phyloP scores from a whole-genome alignment of 2,113 vertebrate species.

The Glaucomys volans region DNA sequence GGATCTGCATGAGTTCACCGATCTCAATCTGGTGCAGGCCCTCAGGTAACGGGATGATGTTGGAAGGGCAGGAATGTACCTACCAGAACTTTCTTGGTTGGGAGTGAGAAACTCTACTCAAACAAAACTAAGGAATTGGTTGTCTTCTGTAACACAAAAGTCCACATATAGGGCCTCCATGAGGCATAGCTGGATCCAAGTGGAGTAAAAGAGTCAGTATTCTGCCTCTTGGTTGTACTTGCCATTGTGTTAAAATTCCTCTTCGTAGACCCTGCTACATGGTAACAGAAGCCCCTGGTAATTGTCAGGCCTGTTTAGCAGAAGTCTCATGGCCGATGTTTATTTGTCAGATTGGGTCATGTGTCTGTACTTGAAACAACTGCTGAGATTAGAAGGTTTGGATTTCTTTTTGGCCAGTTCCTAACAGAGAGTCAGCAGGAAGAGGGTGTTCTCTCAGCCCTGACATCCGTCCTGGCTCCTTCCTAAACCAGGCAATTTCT shows the following conservation, averaged over 20 bases:
- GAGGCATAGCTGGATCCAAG: background rate
- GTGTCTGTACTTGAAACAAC: background rate
- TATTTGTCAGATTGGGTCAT: background rate
- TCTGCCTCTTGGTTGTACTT: background rate
- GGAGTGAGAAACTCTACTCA: accelerated
- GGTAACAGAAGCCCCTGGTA: background rate
- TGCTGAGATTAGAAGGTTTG: no score
- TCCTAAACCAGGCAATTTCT: conserved; percentile 90
- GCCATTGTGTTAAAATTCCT: background rate
- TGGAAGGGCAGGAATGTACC: background rate
- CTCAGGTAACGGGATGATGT: conserved; percentile 88
- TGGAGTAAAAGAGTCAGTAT: background rate
- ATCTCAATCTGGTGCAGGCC: conserved; percentile 96
- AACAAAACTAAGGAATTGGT: background rate
- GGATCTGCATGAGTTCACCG: conserved; percentile 96
- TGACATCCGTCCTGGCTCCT: accelerated
- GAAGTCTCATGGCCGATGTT: accelerated
- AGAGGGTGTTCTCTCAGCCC: background rate
- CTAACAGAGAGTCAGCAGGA: background rate
- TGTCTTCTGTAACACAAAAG: accelerated
- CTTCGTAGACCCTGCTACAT: background rate
- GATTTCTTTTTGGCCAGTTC: background rate
- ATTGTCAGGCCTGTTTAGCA: background rate
- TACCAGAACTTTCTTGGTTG: background rate
- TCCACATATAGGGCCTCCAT: background rate